Percentiles rank a stretch among this genome's conserved stretches.
Conservation (phyloP, 2,888 invertebrate genomes). For the Acronicta psi region DNA sequence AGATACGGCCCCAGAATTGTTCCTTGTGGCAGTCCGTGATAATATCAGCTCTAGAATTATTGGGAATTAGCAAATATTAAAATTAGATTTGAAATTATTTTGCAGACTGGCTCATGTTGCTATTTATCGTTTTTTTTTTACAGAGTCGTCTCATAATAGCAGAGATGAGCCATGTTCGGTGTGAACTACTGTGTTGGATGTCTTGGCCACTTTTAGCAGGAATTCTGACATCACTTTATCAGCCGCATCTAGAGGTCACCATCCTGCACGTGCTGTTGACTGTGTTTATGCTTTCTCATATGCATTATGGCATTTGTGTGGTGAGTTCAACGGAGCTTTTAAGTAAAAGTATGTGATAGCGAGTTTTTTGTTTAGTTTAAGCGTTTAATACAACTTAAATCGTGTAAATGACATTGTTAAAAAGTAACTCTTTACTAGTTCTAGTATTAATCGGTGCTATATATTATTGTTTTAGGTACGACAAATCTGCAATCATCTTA, state of each 20-base stretch:
- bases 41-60: no score
- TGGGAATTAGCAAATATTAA: not conserved
- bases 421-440: not conserved
- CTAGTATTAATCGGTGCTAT: slow-evolving; percentile 6
- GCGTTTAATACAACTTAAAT: no score
- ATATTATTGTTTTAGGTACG: slow-evolving; percentile 91
- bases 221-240: slow-evolving; percentile 83
- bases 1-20: slow-evolving; percentile 10
- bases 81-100: no score
- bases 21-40: slow-evolving; percentile 9
- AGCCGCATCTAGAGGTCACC: slow-evolving; percentile 90
- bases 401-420: not conserved
- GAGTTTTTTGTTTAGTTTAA: not conserved
- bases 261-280: slow-evolving; percentile 92
- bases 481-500: slow-evolving; percentile 97
- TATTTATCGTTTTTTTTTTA: slow-evolving; percentile 34
- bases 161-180: slow-evolving; percentile 97
- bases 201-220: slow-evolving; percentile 91
- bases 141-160: slow-evolving; percentile 98
- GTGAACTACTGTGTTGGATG: slow-evolving; percentile 94
- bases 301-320: slow-evolving; percentile 98
- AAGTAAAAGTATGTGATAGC: no score
- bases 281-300: slow-evolving; percentile 92
- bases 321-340: slow-evolving; percentile 89
- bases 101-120: not conserved